Percentiles rank a stretch among this genome's conserved stretches.
Evolutionary conservation across 2,888 invertebrate genomes (phyloP).

Genomic region (Tethea ocularis): DNA sequence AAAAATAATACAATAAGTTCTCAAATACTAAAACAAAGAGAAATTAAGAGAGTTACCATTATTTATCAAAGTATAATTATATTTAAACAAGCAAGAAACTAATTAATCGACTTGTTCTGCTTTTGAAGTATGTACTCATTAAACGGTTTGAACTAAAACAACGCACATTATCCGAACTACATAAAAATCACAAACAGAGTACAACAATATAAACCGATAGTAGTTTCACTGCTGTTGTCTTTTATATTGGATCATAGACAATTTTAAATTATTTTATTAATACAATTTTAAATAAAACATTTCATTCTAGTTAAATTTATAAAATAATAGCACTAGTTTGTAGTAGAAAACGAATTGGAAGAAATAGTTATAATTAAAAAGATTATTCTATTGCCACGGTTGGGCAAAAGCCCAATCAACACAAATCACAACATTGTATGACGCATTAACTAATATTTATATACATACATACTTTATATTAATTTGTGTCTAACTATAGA

Average conservation of each 20-base stretch:
- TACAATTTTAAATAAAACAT: too few relatives aligned
- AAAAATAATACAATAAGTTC: not conserved
- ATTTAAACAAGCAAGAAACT: too few relatives aligned
- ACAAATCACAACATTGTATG: not conserved
- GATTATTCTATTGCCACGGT: not conserved
- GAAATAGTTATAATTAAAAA: not conserved
- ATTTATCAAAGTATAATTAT: too few relatives aligned
- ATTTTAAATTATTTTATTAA: too few relatives aligned
- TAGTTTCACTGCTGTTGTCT: not conserved
- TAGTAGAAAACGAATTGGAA: too few relatives aligned
- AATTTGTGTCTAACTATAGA: not conserved
- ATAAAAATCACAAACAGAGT: not conserved
- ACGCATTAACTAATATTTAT: not conserved
- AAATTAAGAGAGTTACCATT: not conserved
- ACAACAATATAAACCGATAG: not conserved
- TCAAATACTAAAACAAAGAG: not conserved
- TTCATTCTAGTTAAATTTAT: too few relatives aligned
- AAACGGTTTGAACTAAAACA: not conserved
- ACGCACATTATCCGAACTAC: not conserved
- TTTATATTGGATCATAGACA: not conserved
- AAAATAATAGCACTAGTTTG: not conserved
- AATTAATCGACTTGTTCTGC: too few relatives aligned
- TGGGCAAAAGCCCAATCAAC: not conserved
- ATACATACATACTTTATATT: not conserved
- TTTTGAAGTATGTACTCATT: not conserved